Evolutionary conservation across 2,888 invertebrate genomes (phyloP), one percentile per base, ranked within the genome.

Genomic region (Andricus quercusramuli): DNA sequence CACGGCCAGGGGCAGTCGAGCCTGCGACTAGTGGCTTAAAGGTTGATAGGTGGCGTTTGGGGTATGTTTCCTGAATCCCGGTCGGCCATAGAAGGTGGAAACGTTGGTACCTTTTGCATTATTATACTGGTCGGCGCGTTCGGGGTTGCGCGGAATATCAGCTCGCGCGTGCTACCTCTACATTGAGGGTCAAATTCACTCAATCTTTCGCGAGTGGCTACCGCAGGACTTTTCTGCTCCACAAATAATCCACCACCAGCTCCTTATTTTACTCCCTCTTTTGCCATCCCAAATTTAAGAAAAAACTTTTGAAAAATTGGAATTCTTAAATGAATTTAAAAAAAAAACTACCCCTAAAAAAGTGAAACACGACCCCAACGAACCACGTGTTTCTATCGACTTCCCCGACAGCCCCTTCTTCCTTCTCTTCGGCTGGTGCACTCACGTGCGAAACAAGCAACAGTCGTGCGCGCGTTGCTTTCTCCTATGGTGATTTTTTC

Each of bases 371-470:
- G 2, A 44, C 22, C 25, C 22, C 9, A 5, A 68, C 20, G n/a
- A 22, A 56, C 20, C 47, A 29, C 70, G 51, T 51, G 70, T 74
- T 32, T 47, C 25, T n/a, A 74, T 74, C 51, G 47, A 74, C 70
- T 74, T n/a, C 13, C 51, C 44, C 44, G 15, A 44, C 15, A 15
- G 44, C 44, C 32, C 51, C 44, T 68, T n/a, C 70, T 70, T 51
- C 29, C 47, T 56, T 29, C 20, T 29, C 70, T 74, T 74, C 32
- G 25, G 44, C 25, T 74, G n/a, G 20, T 74, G 32, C 51, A 56
- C 70, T 74, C 70, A 74, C 70, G 70, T 74, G 70, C 70, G 70
- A 74, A 74, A 51, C 32, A n/a, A 74, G 70, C 70, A 74, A 74
- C 70, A 74, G 70, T 74, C 70, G 70, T 74, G 51, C 56, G 70